Evolutionary conservation across 2,797 vertebrate genomes (phyloP).

Genomic region (Enteromius viviparus): DNA sequence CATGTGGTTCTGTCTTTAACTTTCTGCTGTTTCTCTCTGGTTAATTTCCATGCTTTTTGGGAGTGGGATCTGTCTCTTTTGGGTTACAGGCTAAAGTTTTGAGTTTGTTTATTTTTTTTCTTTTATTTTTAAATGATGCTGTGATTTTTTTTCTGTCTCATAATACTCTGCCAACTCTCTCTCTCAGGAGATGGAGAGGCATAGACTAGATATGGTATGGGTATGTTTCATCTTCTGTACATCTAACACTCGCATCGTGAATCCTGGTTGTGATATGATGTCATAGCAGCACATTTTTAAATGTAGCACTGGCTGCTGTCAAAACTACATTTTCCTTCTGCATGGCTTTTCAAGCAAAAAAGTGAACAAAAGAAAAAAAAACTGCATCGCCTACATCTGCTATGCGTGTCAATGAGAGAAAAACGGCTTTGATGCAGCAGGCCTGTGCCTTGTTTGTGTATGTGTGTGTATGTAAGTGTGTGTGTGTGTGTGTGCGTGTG

Average conservation of each 20-base stretch:
- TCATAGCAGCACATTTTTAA: slow-evolving; percentile 99
- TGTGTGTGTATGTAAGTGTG: slow-evolving; percentile 9
- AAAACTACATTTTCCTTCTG: slow-evolving; percentile 99
- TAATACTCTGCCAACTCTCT: slow-evolving; percentile 99
- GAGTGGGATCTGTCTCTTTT: slow-evolving; percentile 72
- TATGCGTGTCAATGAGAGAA: slow-evolving; percentile 83
- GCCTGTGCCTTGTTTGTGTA: slow-evolving; percentile 42
- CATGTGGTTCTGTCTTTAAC: slow-evolving; percentile 64
- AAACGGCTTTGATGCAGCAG: slow-evolving; percentile 69
- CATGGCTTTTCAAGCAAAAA: slow-evolving; percentile 90
- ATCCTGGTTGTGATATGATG: slow-evolving; percentile 99
- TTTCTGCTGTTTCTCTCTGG: slow-evolving; percentile 67
- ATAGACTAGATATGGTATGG: slow-evolving; percentile 99
- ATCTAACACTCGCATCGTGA: slow-evolving; percentile 99
- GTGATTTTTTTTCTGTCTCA: slow-evolving; percentile 93
- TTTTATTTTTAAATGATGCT: slow-evolving; percentile 74
- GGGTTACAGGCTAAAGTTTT: slow-evolving; percentile 55
- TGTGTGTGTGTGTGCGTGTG: slow-evolving; percentile 44
- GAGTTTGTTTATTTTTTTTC: slow-evolving; percentile 69
- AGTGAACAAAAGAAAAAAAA: slow-evolving; percentile 65
- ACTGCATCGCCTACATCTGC: slow-evolving; percentile 98
- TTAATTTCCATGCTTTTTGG: slow-evolving; percentile 88
- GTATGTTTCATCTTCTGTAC: slow-evolving; percentile 98
- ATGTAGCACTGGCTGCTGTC: slow-evolving; percentile 99
- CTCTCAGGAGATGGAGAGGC: slow-evolving; percentile 99